phyloP scores from a whole-genome alignment of 2,888 invertebrate genomes.

The Allygus modestus region DNA sequence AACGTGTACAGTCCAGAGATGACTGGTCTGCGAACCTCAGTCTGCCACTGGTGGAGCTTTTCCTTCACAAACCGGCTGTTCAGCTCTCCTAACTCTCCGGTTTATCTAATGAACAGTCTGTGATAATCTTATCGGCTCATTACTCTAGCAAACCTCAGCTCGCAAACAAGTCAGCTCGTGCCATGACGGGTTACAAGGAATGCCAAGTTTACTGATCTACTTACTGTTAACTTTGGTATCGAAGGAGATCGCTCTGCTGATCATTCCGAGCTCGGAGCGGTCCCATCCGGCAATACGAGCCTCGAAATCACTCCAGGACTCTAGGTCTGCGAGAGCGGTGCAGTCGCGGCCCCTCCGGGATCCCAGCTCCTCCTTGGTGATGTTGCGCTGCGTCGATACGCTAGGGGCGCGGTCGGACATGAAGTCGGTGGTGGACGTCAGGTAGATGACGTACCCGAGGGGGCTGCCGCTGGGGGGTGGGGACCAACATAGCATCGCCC shows the following conservation, averaged over 20 bases:
- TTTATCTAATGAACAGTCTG: too few species aligned
- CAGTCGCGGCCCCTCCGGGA: conserved; percentile 50
- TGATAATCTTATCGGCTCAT: too few species aligned
- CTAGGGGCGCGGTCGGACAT: conserved; percentile 45
- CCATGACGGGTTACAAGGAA: too few species aligned
- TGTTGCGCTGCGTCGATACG: conserved; percentile 56
- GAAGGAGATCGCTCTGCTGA: conserved; percentile 58
- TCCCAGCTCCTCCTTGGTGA: conserved; percentile 59
- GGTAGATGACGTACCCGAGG: conserved; percentile 61
- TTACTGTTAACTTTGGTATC: conserved; percentile 63
- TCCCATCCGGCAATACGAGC: conserved; percentile 63
- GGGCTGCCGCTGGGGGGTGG: conserved; percentile 61
- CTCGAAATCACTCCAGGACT: conserved; percentile 64
- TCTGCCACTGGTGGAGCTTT: too few species aligned
- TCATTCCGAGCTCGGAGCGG: conserved; percentile 58
- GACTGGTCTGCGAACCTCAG: too few species aligned
- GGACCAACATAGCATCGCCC: conserved; percentile 64
- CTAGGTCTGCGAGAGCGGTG: conserved; percentile 61
- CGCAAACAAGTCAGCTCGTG: too few species aligned
- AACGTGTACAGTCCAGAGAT: too few species aligned
- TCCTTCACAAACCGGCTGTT: too few species aligned
- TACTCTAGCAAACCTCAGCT: too few species aligned
- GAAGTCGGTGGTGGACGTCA: conserved; percentile 61
- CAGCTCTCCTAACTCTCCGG: too few species aligned
- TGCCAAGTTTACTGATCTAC: too few species aligned